Evolutionary conservation across 64 coral and sea anemone species (phyloP), one percentile per base, ranked within the genome.

Genomic region (Stylophora pistillata): DNA sequence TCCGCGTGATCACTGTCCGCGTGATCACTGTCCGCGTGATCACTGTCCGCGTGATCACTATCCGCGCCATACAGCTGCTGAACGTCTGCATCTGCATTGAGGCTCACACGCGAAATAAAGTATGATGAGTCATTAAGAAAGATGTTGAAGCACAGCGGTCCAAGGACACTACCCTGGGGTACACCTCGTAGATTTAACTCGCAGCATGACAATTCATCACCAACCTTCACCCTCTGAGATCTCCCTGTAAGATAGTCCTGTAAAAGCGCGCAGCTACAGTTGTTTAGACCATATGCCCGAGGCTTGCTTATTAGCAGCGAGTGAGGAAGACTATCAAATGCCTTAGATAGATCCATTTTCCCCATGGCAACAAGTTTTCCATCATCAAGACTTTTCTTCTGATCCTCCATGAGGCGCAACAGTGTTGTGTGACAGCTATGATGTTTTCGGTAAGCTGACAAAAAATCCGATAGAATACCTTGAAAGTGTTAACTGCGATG

Each of bases 1-100:
- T n/a, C n/a, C n/a, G n/a, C n/a, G n/a, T n/a, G n/a, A n/a, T n/a
- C n/a, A n/a, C n/a, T n/a, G n/a, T n/a, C n/a, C n/a, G n/a, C n/a
- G n/a, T n/a, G n/a, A n/a, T n/a, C n/a, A n/a, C n/a, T n/a, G n/a
- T n/a, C n/a, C n/a, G n/a, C n/a, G n/a, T n/a, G n/a, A n/a, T n/a
- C n/a, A n/a, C n/a, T n/a, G n/a, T n/a, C n/a, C n/a, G 13, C 14
- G n/a, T 55, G 66, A 55, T 86, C 84, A 14, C 15, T 87, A 31
- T 87, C 86, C 25, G 86, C 58, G 55, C 55, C 30, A 73, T 88
- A 88, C 56, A 88, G 55, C 41, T 88, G 86, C 74, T 88, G 73
- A 78, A 78, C 86, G 41, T 88, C 86, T 3, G 86, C 86, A 68
- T 78, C 64, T 25, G 81, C 81, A 53, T 78, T 88, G 23, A 88